Conservation (phyloP, 2,113 vertebrate species). For the Arizona elegans region DNA sequence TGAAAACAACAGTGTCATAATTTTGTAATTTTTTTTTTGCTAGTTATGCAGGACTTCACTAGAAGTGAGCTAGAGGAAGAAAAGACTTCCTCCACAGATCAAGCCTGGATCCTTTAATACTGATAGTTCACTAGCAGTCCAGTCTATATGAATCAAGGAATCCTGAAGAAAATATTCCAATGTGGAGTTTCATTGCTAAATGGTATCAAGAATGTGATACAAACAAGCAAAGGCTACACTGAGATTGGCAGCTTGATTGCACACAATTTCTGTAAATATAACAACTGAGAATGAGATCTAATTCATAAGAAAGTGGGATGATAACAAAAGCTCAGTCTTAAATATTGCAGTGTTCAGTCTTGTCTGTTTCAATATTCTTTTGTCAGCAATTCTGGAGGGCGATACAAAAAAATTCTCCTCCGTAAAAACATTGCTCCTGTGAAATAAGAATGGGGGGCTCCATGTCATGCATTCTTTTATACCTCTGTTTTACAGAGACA, state of each 20-base stretch:
- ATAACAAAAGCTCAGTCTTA: background rate
- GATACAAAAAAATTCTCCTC: background rate
- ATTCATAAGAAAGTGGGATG: background rate
- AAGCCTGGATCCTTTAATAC: background rate
- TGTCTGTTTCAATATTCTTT: background rate
- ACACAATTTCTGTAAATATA: background rate
- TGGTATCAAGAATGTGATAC: background rate
- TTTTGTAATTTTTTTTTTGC: background rate
- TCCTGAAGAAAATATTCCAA: background rate
- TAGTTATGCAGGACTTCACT: background rate
- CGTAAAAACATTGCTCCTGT: background rate
- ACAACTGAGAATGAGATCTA: background rate
- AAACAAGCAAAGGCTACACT: background rate
- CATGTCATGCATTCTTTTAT: background rate
- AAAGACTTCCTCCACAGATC: background rate
- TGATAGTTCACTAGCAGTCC: background rate
- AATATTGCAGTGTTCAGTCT: background rate
- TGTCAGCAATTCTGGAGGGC: background rate
- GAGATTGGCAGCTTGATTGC: background rate
- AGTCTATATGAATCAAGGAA: background rate
- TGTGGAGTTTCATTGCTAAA: background rate
- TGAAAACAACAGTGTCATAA: background rate
- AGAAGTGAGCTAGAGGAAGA: background rate
- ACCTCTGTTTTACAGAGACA: background rate
- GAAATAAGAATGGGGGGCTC: background rate